Conservation (phyloP, 2,113 vertebrate species). For the Abramis brama region DNA sequence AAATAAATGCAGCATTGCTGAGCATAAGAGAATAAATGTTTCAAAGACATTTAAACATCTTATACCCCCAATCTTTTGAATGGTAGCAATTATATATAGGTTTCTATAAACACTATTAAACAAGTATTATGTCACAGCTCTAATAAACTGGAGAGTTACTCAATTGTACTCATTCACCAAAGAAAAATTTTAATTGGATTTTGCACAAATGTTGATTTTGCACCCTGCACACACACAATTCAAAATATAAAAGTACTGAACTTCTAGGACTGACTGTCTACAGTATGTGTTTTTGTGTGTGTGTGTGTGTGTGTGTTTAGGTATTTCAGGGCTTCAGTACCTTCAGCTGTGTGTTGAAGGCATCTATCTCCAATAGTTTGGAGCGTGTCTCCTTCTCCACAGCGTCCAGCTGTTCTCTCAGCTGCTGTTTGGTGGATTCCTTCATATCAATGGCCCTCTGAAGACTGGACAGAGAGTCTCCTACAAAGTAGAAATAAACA, state of each 20-base stretch:
- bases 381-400: conserved; percentile 94
- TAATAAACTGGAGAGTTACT: background rate
- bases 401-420: conserved; percentile 90
- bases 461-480: conserved; percentile 90
- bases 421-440: conserved; percentile 86
- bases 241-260: background rate
- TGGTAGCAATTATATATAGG: no score
- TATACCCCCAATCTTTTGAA: no score
- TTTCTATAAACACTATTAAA: no score
- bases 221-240: conserved; percentile 20
- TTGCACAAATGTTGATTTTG: conserved; percentile 5
- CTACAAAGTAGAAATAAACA: conserved; percentile 69
- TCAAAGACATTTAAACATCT: no score
- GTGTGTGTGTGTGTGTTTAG: background rate
- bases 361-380: conserved; percentile 95
- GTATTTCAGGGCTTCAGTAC: conserved; percentile 70
- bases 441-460: conserved; percentile 93
- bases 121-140: background rate
- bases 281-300: background rate
- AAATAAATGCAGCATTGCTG: no score
- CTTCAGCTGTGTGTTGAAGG: conserved; percentile 97
- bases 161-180: background rate
- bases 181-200: background rate
- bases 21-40: no score
- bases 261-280: background rate